Evolutionary conservation across 92 coral and sea anemone genomes (phyloP), one percentile per base, ranked within the genome.

Genomic region (Muricea muricata): DNA sequence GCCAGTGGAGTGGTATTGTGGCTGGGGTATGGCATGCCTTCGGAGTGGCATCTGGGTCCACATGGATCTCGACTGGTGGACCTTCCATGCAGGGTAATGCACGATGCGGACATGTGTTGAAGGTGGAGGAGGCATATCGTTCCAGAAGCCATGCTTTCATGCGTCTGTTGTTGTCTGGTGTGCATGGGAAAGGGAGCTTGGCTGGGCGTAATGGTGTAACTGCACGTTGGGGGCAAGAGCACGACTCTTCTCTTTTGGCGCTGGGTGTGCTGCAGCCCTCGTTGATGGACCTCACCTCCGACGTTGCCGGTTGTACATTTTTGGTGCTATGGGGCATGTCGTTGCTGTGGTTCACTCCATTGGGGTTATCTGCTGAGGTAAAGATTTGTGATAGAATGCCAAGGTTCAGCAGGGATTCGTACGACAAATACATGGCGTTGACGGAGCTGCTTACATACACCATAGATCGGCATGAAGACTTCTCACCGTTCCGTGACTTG

Each of bases 21-120:
- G 93, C 88, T 4, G 88, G 82, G 9, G 86, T 90, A 87, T 90
- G 91, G 61, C 93, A 87, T 17, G 93, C 93, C 37, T 77, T 90
- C 17, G 93, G 93, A 55, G 85, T 37, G 57, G 85, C 80, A 15
- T 17, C 6, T 3, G 85, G 76, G 28, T 84, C 83, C 7, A 84
- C 40, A 20, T 73, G 88, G 10, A 84, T 84, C 83, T 84, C 87
- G n/a, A 84, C 61, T 7, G 83, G 83, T 23, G 83, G 87, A 0
- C 74, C 83, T 1, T 55, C 88, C 83, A 84, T 75, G 83, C 83
- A 84, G 21, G 84, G 61, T 4, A 63, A 60, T 30, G 55, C 65
- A 8, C 88, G 88, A 40, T 88, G 91, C 30, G 91, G 91, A 81
- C 93, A 90, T 0, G 87, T 87, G 80, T 90, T 90, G 79, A 90